Base-by-base conservation (phyloP, 2,113 vertebrate species). In the Elephas maximus region DNA sequence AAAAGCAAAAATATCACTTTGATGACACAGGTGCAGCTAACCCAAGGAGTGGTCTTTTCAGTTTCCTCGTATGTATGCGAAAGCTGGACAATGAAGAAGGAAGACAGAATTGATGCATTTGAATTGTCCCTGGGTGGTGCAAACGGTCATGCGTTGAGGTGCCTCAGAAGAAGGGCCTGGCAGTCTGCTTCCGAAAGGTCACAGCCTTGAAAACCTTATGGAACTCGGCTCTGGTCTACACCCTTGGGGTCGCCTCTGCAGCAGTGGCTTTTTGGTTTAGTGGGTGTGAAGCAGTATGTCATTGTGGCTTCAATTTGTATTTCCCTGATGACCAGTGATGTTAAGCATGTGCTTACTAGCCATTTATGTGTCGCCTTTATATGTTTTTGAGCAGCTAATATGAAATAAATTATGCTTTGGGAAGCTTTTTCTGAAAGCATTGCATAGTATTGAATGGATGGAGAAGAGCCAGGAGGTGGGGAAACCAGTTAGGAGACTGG, bases 331-430 rank as follows among this genome's bases (percentile, higher is more conserved):
- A 30, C 73, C 62, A 4, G 78, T 53, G 69, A 30, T 74, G 15
- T 12, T 57, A 14, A 57, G 53, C 53, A 65, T 67, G n/a, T 94
- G 23, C 44, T 69, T n/a, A 45, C 41, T 69, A 77, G 79, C n/a
- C 41, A 82, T 82, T 84, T 8, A 45, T 78, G 11, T 30, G 37
- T 78, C 62, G 51, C 45, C n/a, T 44, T 53, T 23, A 14, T 62
- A 21, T 84, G 24, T 79, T 96, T 96, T 89, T 67, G 41, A 90
- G 15, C n/a, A 88, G 44, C 57, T 87, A 69, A 86, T 26, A 73
- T 82, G 63, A 69, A 63, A 77, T 85, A 45, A 77, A 51, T n/a
- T 44, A 21, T 60, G 23, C 48, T 95, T 96, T 65, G 45, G 30
- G 12, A 83, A 88, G 24, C 57, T 79, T 78, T 78, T 85, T 62